Conservation (phyloP, 2,113 vertebrate species). For the Notarius quadriscutis region DNA sequence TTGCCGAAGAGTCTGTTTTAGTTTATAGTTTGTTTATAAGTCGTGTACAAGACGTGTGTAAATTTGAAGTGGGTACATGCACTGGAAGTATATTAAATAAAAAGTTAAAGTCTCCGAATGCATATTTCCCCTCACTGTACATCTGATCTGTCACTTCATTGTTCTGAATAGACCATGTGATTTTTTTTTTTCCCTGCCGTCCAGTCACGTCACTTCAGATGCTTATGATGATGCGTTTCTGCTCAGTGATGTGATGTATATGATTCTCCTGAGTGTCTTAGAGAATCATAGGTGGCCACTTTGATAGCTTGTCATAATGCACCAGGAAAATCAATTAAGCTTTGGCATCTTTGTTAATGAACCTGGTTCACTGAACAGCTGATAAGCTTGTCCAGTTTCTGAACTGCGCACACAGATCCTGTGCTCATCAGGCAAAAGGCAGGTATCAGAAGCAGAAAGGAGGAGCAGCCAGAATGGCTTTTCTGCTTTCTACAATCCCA, state of each 20-base stretch:
- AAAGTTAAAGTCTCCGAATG: not conserved
- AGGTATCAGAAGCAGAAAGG: slow-evolving; percentile 59
- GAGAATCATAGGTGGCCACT: slow-evolving; percentile 34
- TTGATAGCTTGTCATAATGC: slow-evolving; percentile 56
- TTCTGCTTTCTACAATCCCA: not conserved
- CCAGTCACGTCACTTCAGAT: slow-evolving; percentile 21
- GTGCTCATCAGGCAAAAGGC: slow-evolving; percentile 47
- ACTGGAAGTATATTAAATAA: not conserved
- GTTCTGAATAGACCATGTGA: not conserved
- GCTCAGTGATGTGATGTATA: not conserved
- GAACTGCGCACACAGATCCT: slow-evolving; percentile 18
- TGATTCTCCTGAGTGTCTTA: slow-evolving; percentile 27
- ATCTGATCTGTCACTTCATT: not conserved
- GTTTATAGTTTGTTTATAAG: not conserved
- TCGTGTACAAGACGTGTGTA: not conserved
- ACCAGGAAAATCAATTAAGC: slow-evolving; percentile 60
- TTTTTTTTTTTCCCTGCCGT: not conserved
- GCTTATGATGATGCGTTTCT: not conserved
- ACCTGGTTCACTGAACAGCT: slow-evolving; percentile 61
- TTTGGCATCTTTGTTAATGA: slow-evolving; percentile 58
- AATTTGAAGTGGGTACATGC: not conserved
- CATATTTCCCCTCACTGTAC: not conserved
- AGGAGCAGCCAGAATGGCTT: not conserved
- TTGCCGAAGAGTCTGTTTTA: not conserved
- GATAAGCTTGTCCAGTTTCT: slow-evolving; percentile 57